Base-by-base conservation (phyloP, 2,113 vertebrate genomes). In the Butorides virescens region DNA sequence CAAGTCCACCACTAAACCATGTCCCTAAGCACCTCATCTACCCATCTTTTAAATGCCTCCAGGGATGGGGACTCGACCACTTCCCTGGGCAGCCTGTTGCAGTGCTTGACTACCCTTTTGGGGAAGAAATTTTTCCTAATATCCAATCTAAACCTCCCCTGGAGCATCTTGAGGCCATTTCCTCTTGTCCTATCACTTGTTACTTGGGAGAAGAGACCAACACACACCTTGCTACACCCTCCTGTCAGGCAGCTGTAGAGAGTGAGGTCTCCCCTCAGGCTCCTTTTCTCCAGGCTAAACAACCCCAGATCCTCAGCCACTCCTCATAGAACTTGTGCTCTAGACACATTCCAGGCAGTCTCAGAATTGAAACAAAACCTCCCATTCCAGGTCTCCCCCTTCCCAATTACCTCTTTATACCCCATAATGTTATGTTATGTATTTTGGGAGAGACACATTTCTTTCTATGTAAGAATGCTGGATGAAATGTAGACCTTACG, bases 381-480 rank as follows among this genome's bases (percentile, higher is more conserved):
- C 34, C 21, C 4, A 13, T 58, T 82, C 18, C 34, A 73, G 5
- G 21, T 73, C 7, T 36, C 22, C 4, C 12, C 5, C 47, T 56
- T 82, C 21, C 25, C 0, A 0, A 29, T 56, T 67, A 46, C 22
- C 32, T 46, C 5, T 27, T 80, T 74, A 55, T 53, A 88, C 2
- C 17, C 15, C 36, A 27, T 50, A 11, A 73, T 22, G 2, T 39
- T 76, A 2, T 39, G 6, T 29, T 71, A 16, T 15, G 5, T n/a
- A 23, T 65, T 52, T 76, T 15, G 16, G 26, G n/a, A 63, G 4
- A 42, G 4, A 78, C 4, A 39, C 1, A 19, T 39, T 70, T 42
- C 19, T 81, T 4, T 0, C 5, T 67, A 6, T 1, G 0, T 63
- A 73, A 86, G 13, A 16, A 44, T 52, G n/a, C 7, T 3, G 5